Conservation (phyloP, 2,888 invertebrate species). For the Carpatolechia fugitivella region DNA sequence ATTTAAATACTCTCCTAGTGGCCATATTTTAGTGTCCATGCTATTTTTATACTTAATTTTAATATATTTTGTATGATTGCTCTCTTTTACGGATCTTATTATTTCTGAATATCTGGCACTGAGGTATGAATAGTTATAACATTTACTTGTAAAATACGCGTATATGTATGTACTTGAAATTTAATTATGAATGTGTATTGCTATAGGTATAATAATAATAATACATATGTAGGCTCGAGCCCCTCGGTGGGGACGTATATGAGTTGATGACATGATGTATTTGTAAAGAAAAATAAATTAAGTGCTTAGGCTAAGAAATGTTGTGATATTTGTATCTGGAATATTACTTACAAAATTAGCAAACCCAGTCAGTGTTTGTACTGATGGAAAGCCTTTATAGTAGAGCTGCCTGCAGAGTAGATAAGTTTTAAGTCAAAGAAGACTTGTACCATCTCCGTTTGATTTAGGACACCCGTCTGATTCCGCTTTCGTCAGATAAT, state of each 20-base stretch:
- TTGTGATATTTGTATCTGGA: conserved; percentile 80
- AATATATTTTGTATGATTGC: conserved; percentile 36
- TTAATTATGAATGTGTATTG: conserved; percentile 66
- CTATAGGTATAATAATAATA: conserved; percentile 35
- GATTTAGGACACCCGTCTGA: too few species aligned
- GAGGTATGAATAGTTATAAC: conserved; percentile 30
- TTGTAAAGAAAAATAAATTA: conserved; percentile 62
- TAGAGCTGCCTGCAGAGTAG: too few species aligned
- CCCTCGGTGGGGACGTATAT: too few species aligned
- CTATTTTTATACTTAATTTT: conserved; percentile 54
- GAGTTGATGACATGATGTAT: too few species aligned
- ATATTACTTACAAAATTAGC: conserved; percentile 51
- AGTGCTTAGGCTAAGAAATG: conserved; percentile 66
- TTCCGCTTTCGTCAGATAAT: too few species aligned
- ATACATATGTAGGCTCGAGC: conserved; percentile 43
- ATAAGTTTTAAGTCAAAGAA: too few species aligned
- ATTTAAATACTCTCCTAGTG: conserved; percentile 62
- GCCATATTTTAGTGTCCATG: conserved; percentile 65
- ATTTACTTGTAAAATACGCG: conserved; percentile 51
- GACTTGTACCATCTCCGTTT: too few species aligned
- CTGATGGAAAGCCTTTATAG: too few species aligned
- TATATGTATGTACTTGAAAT: conserved; percentile 51
- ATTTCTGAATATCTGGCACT: conserved; percentile 45
- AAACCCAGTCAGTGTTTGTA: conserved; percentile 1
- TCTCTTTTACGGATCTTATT: conserved; percentile 37